Conservation (phyloP, 1,140 invertebrate genomes). For the Geopemphigus sp. region DNA sequence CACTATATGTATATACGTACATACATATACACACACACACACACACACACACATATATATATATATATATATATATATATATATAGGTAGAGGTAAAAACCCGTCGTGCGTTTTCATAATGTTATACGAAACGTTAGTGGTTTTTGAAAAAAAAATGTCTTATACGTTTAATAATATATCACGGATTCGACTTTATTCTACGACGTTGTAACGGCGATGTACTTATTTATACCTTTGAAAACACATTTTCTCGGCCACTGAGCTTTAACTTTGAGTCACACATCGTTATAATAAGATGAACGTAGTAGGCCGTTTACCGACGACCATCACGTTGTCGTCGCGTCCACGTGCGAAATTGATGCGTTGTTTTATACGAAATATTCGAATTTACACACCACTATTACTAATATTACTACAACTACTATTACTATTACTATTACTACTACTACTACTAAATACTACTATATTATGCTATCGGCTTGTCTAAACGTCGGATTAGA, state of each 20-base stretch:
- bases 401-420: neutral
- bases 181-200: neutral
- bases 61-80: no score
- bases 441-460: no score
- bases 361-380: neutral
- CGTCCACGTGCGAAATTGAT: neutral
- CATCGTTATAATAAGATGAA: neutral
- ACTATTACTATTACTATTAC: neutral
- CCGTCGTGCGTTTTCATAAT: neutral
- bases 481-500: neutral
- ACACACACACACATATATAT: no score
- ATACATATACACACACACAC: no score
- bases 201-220: neutral
- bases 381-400: neutral
- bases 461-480: neutral
- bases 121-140: neutral
- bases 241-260: neutral
- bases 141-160: neutral
- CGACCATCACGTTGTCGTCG: neutral
- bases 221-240: neutral
- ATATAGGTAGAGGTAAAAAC: neutral
- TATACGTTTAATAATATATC: neutral
- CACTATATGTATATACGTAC: neutral
- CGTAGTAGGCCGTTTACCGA: neutral
- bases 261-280: conserved; percentile 4